Base-by-base conservation (phyloP, 2,888 invertebrate species). In the Catocala sponsa region DNA sequence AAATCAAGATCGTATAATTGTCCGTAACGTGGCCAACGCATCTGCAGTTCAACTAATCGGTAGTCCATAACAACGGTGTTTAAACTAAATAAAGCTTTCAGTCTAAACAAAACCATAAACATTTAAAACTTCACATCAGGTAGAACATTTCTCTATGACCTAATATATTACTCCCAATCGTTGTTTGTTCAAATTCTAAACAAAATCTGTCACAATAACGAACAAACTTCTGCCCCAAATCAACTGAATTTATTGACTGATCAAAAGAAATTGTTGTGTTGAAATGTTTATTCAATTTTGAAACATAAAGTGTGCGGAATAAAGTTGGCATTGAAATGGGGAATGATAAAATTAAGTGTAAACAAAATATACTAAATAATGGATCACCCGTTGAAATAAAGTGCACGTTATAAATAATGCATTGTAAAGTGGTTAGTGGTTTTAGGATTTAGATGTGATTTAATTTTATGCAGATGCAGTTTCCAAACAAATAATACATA, bases 161-260 rank as follows among this genome's bases (percentile, higher is more conserved):
- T 57, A 55, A 63, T 72, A 63, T 59, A 72, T 65, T 43, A 25
- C 49, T 38, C 38, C 55, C 56, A 61, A 55, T 59, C 72, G 61
- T 71, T 66, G 63, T 73, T 68, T 65, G 68, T 73, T 75, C 71
- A 75, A 73, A 75, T 66, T 65, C 69, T 64, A 61, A 72, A 75
- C 70, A 77, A 77, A 76, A 61, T 56, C 65, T 60, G 65, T 55
- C 59, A 69, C 63, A 62, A 58, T 73, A 77, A 76, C 75, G 75
- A 71, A 69, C 69, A 44, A 77, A 75, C 67, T 76, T 73, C 53
- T 64, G 63, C 53, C 66, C 68, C 64, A 74, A 76, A 72, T 68
- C 67, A 69, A 33, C 65, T 50, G 47, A 72, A 77, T 77, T 75
- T 77, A 77, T 77, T 69, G 72, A 63, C 69, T 74, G 76, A 77